Evolutionary conservation across 2,888 invertebrate species (phyloP), one percentile per base, ranked within the genome.

Genomic region (Neoascia interrupta): DNA sequence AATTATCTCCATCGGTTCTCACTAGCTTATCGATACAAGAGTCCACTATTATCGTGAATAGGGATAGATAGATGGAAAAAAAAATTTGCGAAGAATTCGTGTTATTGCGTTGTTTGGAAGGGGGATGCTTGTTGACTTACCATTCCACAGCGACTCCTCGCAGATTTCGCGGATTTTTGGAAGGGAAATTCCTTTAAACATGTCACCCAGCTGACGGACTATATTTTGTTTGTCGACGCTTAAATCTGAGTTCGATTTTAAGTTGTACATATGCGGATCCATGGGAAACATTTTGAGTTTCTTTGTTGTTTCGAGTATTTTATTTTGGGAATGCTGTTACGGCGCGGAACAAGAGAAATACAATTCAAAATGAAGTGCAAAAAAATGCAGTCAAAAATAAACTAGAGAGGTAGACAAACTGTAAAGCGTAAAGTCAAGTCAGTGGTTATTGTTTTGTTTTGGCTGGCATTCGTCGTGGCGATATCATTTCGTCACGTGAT

Each of bases 171-270:
- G 79, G 5, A 81, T 80, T 31, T 39, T 51, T 1, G 8, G 5
- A 4, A 64, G 5, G 1, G 81, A 31, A 26, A 54, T 34, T 5
- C 63, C 64, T 13, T 47, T 19, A 53, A 84, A 84, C 75, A 83
- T 83, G 54, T 82, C 82, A 11, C 61, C 61, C 3, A 84, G 45
- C 36, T 83, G 81, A 28, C 63, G 74, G 1, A 83, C 39, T 5
- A 81, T 66, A 3, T 68, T 72, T 51, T 74, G 73, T 43, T 81
- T 80, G 5, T 81, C 82, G 1, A 18, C 5, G 31, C 19, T 47
- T 11, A 75, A 41, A 49, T 66, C 66, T 5, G 56, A 8, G 3
- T 10, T 15, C n/a, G 45, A 31, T 31, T 41, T 54, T 1, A 13
- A 15, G 28, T 61, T 61, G 15, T 66, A 51, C 5, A 51, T 10